Percentiles rank a stretch among this genome's conserved stretches.
Evolutionary conservation across 2,113 vertebrate genomes (phyloP).

Genomic region (Naja naja): DNA sequence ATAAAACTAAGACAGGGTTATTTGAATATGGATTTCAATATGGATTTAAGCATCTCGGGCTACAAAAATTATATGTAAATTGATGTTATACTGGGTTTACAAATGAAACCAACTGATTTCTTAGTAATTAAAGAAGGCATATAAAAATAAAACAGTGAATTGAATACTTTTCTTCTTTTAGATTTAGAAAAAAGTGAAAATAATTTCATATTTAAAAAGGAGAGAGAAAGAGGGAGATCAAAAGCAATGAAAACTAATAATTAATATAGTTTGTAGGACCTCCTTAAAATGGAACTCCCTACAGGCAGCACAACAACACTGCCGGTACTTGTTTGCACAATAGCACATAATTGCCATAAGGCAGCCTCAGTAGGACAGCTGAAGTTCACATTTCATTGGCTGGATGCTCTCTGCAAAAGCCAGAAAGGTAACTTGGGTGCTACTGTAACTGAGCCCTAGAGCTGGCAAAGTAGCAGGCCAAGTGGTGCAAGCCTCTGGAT

Average conservation of each 20-base stretch:
- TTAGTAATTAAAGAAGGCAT: background rate
- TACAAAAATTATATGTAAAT: background rate
- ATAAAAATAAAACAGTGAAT: background rate
- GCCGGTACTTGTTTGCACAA: background rate
- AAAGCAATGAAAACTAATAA: background rate
- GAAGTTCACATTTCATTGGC: too few relatives aligned
- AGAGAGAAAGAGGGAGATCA: background rate
- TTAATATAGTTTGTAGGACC: background rate
- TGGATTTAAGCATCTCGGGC: background rate
- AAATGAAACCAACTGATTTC: background rate
- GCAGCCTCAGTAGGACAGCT: background rate
- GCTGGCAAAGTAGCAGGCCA: too few relatives aligned
- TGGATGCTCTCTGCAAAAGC: too few relatives aligned
- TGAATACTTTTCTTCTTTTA: background rate
- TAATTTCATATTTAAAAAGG: background rate
- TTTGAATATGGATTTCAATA: background rate
- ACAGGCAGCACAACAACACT: background rate
- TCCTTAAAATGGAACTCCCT: background rate
- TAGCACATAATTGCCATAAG: background rate
- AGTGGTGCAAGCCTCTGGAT: too few relatives aligned
- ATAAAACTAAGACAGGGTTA: too few relatives aligned
- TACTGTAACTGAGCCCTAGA: too few relatives aligned
- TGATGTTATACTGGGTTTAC: background rate
- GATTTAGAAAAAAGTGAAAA: background rate
- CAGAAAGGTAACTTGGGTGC: too few relatives aligned